These are phyloP conservation scores for Pogonomyrmex californicus DNA, from an alignment of 1,140 invertebrate genomes.

Conservation along the genomic window DNA sequence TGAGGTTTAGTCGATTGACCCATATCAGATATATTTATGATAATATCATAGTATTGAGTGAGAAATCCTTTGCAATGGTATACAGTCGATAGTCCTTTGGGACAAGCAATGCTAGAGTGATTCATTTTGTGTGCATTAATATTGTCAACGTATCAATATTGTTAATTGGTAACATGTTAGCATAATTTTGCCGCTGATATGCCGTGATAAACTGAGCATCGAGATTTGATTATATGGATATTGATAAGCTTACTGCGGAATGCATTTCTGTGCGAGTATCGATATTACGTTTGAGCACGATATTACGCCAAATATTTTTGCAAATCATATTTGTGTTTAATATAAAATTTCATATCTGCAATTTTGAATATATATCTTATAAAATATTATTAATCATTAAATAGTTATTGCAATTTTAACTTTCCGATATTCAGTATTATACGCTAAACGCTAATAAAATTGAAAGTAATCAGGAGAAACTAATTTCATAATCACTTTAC, in stretches of 20 bases:
- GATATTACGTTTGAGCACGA: background rate
- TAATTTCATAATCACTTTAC: background rate
- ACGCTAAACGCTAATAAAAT: background rate
- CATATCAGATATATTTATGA: slow-evolving; percentile 15
- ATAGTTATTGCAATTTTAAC: slow-evolving; percentile 4
- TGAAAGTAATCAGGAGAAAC: background rate
- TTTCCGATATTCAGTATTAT: background rate
- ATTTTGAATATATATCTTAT: slow-evolving; percentile 7
- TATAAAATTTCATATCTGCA: background rate
- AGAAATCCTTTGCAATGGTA: slow-evolving; percentile 37
- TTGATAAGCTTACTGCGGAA: background rate
- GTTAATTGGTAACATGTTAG: slow-evolving; percentile 25
- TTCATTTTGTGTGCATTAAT: slow-evolving; percentile 37
- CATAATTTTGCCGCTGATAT: slow-evolving; percentile 33
- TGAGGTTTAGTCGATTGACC: background rate
- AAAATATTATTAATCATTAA: background rate
- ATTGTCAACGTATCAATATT: slow-evolving; percentile 47
- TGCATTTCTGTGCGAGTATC: background rate
- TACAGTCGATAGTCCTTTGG: background rate
- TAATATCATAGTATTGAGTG: slow-evolving; percentile 21
- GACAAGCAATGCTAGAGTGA: background rate
- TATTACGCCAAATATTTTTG: slow-evolving; percentile 27
- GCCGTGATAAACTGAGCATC: slow-evolving; percentile 21
- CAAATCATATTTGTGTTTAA: slow-evolving; percentile 13
- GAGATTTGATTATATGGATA: slow-evolving; percentile 42